Evolutionary conservation across 2,797 vertebrate genomes (phyloP).

Genomic region (Esox masquinongy): DNA sequence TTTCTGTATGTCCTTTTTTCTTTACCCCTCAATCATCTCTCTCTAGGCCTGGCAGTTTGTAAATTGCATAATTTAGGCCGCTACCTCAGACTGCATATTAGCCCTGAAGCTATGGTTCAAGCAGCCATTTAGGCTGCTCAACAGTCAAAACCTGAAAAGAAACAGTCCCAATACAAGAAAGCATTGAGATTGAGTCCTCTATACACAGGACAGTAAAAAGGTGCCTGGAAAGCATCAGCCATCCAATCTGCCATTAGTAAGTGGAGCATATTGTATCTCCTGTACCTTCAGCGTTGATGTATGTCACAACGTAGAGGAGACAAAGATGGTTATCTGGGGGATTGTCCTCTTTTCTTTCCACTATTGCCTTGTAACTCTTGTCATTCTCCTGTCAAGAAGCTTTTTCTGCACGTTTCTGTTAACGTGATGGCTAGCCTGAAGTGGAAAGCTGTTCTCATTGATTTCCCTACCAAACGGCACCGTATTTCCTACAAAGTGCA

Average conservation of each 20-base stretch:
- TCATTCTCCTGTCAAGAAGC: background rate
- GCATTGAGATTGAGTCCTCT: too few relatives aligned
- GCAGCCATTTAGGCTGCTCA: too few relatives aligned
- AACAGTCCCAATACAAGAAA: background rate
- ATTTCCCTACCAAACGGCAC: background rate
- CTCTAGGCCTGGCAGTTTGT: background rate
- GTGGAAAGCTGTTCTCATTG: background rate
- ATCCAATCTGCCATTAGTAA: slow-evolving; percentile 5
- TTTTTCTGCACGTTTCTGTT: background rate
- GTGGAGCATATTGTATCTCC: background rate
- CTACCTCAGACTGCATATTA: background rate
- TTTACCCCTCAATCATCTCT: background rate
- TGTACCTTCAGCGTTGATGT: background rate
- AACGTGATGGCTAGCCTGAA: background rate
- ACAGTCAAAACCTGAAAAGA: background rate
- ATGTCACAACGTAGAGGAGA: slow-evolving; percentile 8
- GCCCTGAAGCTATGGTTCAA: background rate
- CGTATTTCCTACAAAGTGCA: background rate
- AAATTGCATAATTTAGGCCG: slow-evolving; percentile 4
- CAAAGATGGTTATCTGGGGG: background rate
- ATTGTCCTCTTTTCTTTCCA: background rate
- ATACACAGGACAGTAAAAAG: too few relatives aligned
- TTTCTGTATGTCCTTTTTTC: background rate
- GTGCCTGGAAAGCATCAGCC: background rate
- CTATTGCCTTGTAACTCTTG: background rate